These are phyloP conservation scores for Gorsachius goisagi DNA, from an alignment of 2,113 vertebrate genomes.

Conservation along the genomic window DNA sequence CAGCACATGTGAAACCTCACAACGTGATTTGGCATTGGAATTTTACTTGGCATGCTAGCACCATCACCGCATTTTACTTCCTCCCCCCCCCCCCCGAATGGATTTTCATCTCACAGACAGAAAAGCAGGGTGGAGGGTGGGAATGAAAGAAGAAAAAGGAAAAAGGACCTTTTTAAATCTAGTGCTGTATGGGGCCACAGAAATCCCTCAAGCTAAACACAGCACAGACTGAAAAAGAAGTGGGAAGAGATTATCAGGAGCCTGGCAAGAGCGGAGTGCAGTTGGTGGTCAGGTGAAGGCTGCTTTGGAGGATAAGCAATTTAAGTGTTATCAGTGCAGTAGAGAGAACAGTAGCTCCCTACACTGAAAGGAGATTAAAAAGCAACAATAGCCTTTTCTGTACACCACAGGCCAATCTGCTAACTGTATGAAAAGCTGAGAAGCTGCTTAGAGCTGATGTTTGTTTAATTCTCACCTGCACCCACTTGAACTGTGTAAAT, in stretches of 20 bases:
- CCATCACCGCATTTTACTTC: not conserved
- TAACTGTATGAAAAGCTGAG: constrained; percentile 31
- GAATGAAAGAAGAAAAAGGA: not conserved
- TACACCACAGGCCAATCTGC: constrained; percentile 17
- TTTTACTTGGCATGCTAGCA: not conserved
- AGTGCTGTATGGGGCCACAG: not conserved
- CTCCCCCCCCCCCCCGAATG: not conserved
- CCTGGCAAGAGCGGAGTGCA: not conserved
- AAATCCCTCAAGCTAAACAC: constrained; percentile 25
- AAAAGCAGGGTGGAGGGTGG: not conserved
- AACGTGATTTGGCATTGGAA: not conserved
- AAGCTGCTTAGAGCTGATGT: constrained; percentile 4
- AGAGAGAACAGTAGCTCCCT: constrained; percentile 24
- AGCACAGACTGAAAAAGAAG: constrained; percentile 9
- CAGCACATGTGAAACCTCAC: not conserved
- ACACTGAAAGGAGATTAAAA: constrained; percentile 56
- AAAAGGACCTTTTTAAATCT: not conserved
- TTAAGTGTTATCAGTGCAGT: constrained; percentile 55
- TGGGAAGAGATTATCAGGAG: constrained; percentile 44
- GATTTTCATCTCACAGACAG: not conserved
- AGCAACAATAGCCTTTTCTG: constrained; percentile 57
- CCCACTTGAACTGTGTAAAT: constrained; percentile 41
- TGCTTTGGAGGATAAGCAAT: constrained; percentile 64
- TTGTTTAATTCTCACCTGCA: constrained; percentile 57
- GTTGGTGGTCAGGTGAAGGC: constrained; percentile 30